phyloP scores from a whole-genome alignment of 2,797 vertebrate genomes.

The Oreochromis grahami region DNA sequence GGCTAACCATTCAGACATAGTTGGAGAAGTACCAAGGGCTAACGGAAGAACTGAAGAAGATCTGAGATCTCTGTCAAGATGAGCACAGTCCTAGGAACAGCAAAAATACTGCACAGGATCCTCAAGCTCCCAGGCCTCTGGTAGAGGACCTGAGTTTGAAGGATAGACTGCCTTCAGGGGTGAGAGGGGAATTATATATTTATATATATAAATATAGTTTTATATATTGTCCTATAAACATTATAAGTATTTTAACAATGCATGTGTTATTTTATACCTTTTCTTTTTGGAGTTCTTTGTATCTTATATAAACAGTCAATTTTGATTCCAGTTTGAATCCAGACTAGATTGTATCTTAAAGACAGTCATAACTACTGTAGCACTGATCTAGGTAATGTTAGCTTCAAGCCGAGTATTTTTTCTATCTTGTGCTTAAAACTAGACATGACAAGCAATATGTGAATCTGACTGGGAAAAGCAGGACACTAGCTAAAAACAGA shows the following conservation, averaged over 20 bases:
- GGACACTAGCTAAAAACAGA: rapidly evolving
- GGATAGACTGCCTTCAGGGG: rapidly evolving
- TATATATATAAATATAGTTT: background rate
- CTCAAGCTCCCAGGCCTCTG: background rate
- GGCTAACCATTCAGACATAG: background rate
- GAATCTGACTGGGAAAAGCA: background rate
- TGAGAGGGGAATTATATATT: background rate
- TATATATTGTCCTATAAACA: background rate
- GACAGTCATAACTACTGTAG: background rate
- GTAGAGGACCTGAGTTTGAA: background rate
- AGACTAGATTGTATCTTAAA: background rate
- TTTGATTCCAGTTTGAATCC: background rate
- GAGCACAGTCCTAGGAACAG: background rate
- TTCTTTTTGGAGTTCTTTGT: background rate
- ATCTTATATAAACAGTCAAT: background rate
- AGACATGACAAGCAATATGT: background rate
- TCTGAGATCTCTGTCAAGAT: background rate
- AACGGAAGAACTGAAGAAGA: background rate
- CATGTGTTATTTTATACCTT: background rate
- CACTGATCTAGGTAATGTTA: background rate
- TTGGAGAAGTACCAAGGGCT: background rate
- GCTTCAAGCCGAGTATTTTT: background rate
- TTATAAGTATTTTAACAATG: background rate
- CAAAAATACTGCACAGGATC: background rate
- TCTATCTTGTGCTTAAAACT: background rate